phyloP scores from a whole-genome alignment of 2,888 invertebrate species.

The Spodoptera picta region DNA sequence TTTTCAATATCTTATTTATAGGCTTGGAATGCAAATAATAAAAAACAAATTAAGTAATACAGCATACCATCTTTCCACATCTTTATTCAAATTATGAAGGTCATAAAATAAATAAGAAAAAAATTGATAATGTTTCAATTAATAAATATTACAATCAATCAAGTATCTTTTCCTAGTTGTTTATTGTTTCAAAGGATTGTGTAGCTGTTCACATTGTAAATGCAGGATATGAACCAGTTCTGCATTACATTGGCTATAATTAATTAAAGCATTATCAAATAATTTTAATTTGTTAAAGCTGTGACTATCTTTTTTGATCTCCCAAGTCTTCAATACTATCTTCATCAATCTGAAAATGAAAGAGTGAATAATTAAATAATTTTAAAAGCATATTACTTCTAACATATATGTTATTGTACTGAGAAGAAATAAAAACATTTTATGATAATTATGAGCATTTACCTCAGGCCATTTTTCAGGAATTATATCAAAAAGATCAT shows the following conservation, averaged over 20 bases:
- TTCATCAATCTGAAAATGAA: conserved; percentile 90
- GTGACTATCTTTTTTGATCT: conserved; percentile 81
- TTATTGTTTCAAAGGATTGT: too few relatives aligned
- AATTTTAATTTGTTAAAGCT: conserved; percentile 58
- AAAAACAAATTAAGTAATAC: conserved; percentile 21
- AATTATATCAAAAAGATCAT: conserved; percentile 98
- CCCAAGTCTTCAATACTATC: conserved; percentile 97
- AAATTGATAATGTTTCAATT: conserved; percentile 61
- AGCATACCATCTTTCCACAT: conserved; percentile 22
- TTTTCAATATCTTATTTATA: too few relatives aligned
- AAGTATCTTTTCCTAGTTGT: too few relatives aligned
- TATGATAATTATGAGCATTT: conserved; percentile 15
- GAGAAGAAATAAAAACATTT: neutral
- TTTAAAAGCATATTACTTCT: neutral
- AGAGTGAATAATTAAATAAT: neutral
- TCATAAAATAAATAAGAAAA: conserved; percentile 95
- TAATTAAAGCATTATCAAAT: conserved; percentile 62
- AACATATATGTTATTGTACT: too few relatives aligned
- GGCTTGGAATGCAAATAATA: neutral
- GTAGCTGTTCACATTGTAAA: too few relatives aligned
- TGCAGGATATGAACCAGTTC: too few relatives aligned
- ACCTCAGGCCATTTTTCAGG: conserved; percentile 99
- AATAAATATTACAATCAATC: conserved; percentile 8
- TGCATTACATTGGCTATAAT: neutral
- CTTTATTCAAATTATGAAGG: conserved; percentile 90